Evolutionary conservation across 1,140 invertebrate genomes (phyloP).

Genomic region (Augochlora pura): DNA sequence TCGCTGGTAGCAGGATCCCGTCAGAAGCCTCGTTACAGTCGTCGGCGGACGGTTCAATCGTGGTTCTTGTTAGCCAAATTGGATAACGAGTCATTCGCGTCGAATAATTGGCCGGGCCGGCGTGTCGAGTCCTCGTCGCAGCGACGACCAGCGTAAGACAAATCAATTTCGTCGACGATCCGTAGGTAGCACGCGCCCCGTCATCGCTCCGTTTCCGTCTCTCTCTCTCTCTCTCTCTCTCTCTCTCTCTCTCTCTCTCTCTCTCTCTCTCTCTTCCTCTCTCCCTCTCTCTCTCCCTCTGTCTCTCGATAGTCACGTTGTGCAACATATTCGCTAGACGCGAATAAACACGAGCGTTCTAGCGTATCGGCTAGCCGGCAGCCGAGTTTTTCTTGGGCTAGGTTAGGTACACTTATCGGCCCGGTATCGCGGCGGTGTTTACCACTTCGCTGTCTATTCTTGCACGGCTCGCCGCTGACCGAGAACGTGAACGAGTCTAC

Average conservation of each 20-base stretch:
- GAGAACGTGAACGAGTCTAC: neutral
- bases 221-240: neutral
- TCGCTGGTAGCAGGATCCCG: neutral
- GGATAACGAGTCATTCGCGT: constrained; percentile 51
- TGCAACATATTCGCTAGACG: neutral
- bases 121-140: neutral
- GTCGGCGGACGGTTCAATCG: constrained; percentile 29
- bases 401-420: constrained; percentile 68
- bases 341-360: neutral
- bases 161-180: constrained; percentile 38
- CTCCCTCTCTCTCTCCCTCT: neutral
- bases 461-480: constrained; percentile 41
- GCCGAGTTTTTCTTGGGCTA: constrained; percentile 66
- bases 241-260: too few relatives aligned
- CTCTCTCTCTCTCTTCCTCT: too few relatives aligned
- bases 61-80: constrained; percentile 48
- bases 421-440: constrained; percentile 58
- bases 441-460: constrained; percentile 66
- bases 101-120: constrained; percentile 47
- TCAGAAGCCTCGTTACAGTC: constrained; percentile 32
- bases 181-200: neutral
- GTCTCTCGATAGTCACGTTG: too few relatives aligned
- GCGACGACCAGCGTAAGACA: constrained; percentile 18
- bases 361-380: neutral
- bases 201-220: neutral